Percentiles rank a stretch among this genome's conserved stretches.
phyloP scores from a whole-genome alignment of 53 echinoderm and acorn worm genomes.

The Stichopus horrens region DNA sequence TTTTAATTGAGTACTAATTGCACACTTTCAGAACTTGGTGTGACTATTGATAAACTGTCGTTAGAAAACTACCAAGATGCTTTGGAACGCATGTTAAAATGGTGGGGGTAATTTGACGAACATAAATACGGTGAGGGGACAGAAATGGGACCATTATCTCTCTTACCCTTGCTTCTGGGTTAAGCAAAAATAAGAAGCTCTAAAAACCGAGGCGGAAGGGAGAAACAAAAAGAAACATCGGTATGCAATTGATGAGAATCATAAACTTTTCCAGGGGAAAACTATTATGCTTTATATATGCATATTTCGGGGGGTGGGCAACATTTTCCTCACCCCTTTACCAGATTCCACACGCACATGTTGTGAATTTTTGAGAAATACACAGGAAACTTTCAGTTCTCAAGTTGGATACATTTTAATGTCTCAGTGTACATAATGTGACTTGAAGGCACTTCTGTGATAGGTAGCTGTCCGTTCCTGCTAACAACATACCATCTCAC shows the following conservation, averaged over 20 bases:
- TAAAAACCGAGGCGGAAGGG: background rate
- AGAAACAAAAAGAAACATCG: background rate
- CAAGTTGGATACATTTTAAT: too few species aligned
- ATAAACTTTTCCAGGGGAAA: background rate
- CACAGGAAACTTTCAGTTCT: too few species aligned
- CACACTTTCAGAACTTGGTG: background rate
- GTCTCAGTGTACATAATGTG: too few species aligned
- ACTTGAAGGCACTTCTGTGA: too few species aligned
- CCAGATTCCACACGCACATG: too few species aligned
- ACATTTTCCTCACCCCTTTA: too few species aligned
- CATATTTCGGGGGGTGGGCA: too few species aligned
- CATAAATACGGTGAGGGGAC: background rate
- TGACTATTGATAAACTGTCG: background rate
- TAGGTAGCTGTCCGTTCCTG: too few species aligned
- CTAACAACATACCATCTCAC: too few species aligned
- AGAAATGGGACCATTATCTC: background rate
- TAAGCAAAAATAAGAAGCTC: constrained; percentile 16
- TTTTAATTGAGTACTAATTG: too few species aligned
- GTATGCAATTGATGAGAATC: background rate
- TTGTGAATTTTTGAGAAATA: too few species aligned
- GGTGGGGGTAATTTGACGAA: background rate
- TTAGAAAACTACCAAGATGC: background rate
- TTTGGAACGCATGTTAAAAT: background rate
- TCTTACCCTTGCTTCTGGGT: constrained; percentile 19
- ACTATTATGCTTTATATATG: too few species aligned